phyloP scores from a whole-genome alignment of 2,113 vertebrate genomes.

The Bombycilla garrulus region DNA sequence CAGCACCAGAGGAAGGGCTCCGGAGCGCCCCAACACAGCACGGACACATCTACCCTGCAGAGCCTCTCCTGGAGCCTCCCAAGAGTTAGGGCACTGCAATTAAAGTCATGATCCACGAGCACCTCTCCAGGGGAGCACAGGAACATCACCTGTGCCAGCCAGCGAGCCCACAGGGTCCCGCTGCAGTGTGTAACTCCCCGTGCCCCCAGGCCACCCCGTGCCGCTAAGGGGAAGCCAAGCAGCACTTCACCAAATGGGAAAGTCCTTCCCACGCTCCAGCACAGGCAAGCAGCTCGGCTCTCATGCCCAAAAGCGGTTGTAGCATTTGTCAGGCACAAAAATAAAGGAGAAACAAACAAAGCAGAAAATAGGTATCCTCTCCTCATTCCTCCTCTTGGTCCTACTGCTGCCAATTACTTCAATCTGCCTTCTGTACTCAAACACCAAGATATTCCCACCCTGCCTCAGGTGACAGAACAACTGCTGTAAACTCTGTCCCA shows the following conservation, averaged over 20 bases:
- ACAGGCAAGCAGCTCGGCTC: neutral
- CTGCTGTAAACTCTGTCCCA: neutral
- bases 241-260: neutral
- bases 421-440: neutral
- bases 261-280: neutral
- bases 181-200: too few species aligned
- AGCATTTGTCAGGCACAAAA: neutral
- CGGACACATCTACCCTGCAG: neutral
- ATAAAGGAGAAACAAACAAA: neutral
- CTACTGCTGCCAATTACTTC: neutral
- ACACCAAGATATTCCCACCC: neutral
- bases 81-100: accelerated
- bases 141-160: neutral
- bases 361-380: neutral
- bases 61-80: neutral
- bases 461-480: neutral
- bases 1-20: neutral
- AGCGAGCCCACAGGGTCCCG: neutral
- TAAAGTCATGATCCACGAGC: neutral
- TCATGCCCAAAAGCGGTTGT: neutral
- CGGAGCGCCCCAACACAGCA: neutral
- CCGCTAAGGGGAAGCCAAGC: neutral
- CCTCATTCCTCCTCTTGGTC: neutral
- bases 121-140: neutral
- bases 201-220: neutral